Conservation (phyloP, 2,797 vertebrate genomes). For the Myotis findleyi region DNA sequence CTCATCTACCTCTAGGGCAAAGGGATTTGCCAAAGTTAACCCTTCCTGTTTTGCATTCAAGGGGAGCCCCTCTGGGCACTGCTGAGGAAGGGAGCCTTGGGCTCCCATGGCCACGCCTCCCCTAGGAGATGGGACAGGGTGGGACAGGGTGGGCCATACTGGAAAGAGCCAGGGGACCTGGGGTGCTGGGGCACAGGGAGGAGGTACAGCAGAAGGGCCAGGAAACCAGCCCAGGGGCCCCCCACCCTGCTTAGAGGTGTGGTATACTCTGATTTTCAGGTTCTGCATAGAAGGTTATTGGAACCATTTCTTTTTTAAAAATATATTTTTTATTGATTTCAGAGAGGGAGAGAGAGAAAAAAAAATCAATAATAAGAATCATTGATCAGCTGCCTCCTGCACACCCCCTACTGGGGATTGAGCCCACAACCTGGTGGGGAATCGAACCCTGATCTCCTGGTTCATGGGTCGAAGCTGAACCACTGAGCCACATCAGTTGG, state of each 20-base stretch:
- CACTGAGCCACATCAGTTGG: background rate
- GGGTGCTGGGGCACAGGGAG: background rate
- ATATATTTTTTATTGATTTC: no score
- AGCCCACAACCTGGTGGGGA: no score
- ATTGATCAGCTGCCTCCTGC: no score
- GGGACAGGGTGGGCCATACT: background rate
- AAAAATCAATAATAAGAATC: no score
- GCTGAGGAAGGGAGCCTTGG: background rate
- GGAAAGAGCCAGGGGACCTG: background rate
- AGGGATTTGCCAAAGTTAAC: background rate
- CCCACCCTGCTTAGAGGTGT: background rate
- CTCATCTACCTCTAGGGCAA: background rate
- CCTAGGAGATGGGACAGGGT: background rate
- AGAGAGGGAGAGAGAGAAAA: no score
- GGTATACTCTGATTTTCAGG: fast-evolving
- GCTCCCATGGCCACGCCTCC: background rate
- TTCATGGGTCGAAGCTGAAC: no score
- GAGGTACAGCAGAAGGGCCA: background rate
- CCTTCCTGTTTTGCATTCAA: background rate
- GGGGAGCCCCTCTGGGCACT: background rate
- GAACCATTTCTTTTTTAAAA: background rate
- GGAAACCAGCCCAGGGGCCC: background rate
- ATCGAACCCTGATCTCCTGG: no score
- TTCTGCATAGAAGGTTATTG: constrained; percentile 17
- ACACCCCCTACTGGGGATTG: no score